Conservation (phyloP, 2,113 vertebrate genomes). For the Ahaetulla prasina region DNA sequence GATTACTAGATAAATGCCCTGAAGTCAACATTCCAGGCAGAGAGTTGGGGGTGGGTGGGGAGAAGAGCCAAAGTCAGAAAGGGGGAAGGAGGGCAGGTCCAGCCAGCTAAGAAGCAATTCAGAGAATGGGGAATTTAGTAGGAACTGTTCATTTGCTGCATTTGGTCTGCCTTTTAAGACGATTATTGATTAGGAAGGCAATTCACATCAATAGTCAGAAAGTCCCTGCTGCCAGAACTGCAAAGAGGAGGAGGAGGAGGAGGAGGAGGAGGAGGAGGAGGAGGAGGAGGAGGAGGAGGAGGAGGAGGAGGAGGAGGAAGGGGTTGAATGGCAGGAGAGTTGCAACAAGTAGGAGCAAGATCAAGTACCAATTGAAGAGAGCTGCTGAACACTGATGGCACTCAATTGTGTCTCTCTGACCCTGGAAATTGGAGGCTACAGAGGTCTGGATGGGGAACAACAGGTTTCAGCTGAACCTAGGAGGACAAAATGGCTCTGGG, state of each 20-base stretch:
- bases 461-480: not conserved
- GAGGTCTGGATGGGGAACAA: not conserved
- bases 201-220: not conserved
- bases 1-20: slow-evolving; percentile 60
- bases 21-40: slow-evolving; percentile 45
- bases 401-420: not conserved
- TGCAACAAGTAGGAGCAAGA: not conserved
- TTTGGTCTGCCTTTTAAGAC: not conserved
- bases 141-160: not conserved
- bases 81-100: not conserved
- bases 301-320: not conserved
- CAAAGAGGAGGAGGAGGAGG: not conserved
- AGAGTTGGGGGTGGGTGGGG: fast-evolving
- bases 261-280: not conserved
- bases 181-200: not conserved
- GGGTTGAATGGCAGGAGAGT: not conserved
- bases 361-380: not conserved
- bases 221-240: not conserved
- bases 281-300: not conserved
- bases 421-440: not conserved
- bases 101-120: slow-evolving; percentile 22
- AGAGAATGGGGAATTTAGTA: not conserved
- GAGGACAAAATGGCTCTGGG: not conserved
- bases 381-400: not conserved
- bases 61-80: not conserved